Base-by-base conservation (phyloP, 2,888 invertebrate genomes). In the Vandiemenella viatica region DNA sequence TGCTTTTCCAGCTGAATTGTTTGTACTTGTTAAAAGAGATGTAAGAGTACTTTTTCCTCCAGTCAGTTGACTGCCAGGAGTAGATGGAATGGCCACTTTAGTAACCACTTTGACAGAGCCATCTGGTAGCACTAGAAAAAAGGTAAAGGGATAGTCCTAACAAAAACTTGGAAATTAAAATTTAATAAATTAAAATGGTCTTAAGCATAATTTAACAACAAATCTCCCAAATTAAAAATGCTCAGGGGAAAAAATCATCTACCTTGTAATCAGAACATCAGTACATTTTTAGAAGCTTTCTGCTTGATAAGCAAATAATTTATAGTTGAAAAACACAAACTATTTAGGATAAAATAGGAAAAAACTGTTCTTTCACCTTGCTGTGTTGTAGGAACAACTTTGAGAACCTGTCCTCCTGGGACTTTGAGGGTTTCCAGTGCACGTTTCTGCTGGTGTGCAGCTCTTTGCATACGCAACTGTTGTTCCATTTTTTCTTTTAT, bases 401-500 rank as follows among this genome's bases (percentile, higher is more conserved):
- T 74, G 49, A 74, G 65, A 43, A 74, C 61, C 51, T 70, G 69
- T n/a, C 68, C 68, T 10, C 58, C 52, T 67, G 67, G 53, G 16
- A 52, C 52, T 45, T 59, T 77, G 65, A 65, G 57, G 15, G 63
- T 65, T 61, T 84, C 84, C 32, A 80, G 60, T 0, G 80, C 80
- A 45, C 88, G 73, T 65, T 90, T 91, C 60, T 91, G 91, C 61
- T 90, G 88, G 67, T 89, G 87, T 1, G 87, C 89, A 18, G 87
- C 84, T 53, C 92, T 69, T 63, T 93, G 93, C 59, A 89, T 74
- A 50, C 88, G 80, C 55, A 93, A 67, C 62, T 92, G 89, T 55
- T 88, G 87, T 61, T 93, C 92, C 81, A 91, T 81, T 65, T 89
- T 89, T 58, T 91, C 90, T 65, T 86, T 87, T 53, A 84, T 77